A percentile compares a stretch with the other conserved stretches of the same genome.
Evolutionary conservation across 2,113 vertebrate genomes (phyloP).

Genomic region (Thermophis baileyi): DNA sequence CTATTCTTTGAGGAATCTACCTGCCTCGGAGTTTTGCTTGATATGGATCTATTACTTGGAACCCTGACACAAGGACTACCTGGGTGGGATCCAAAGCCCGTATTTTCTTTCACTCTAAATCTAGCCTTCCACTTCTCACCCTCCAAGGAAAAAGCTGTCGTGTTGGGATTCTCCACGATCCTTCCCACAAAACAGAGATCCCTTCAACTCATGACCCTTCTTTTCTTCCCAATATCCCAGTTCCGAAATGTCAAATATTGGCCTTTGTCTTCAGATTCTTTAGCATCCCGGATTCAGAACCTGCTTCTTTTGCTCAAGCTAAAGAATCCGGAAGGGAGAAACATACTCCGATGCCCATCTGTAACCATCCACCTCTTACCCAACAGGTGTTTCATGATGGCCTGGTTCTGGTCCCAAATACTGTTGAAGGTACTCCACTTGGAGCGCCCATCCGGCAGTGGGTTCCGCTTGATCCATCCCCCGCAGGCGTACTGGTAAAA

Average conservation of each 20-base stretch:
- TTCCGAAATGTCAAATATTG: background rate
- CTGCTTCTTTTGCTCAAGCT: background rate
- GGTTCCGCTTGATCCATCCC: constrained; percentile 94
- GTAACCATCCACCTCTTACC: constrained; percentile 67
- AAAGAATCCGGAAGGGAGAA: background rate
- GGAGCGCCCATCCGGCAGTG: constrained; percentile 87
- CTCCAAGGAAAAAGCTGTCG: background rate
- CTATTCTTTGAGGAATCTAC: no score
- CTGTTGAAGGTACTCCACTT: constrained; percentile 98
- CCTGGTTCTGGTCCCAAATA: constrained; percentile 98
- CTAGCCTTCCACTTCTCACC: background rate
- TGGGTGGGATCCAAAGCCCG: no score
- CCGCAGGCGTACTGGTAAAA: constrained; percentile 97
- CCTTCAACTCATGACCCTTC: background rate
- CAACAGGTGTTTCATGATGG: constrained; percentile 91
- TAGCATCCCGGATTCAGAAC: background rate
- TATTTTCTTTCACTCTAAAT: background rate
- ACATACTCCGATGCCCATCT: background rate
- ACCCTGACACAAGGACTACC: no score
- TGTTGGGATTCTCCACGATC: background rate
- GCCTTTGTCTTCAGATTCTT: background rate
- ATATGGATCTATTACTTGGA: no score
- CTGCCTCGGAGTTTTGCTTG: no score
- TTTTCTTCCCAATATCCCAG: background rate
- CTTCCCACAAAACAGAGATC: no score